Evolutionary conservation across 2,113 vertebrate species (phyloP).

Genomic region (Daubentonia madagascariensis): DNA sequence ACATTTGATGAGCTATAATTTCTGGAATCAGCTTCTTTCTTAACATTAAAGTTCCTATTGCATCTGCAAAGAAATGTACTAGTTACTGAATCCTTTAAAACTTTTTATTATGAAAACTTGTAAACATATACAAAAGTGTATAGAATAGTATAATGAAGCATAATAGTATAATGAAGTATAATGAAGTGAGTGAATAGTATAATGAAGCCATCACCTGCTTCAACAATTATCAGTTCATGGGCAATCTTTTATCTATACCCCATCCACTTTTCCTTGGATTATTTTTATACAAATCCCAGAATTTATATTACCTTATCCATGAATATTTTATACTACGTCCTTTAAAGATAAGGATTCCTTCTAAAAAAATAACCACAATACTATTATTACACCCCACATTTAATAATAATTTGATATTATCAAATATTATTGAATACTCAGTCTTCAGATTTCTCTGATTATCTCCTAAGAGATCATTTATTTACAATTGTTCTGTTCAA

Average conservation of each 20-base stretch:
- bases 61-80: background rate
- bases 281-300: background rate
- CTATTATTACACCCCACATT: background rate
- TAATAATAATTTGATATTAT: background rate
- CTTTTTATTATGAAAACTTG: background rate
- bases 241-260: background rate
- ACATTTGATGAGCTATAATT: background rate
- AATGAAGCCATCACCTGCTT: background rate
- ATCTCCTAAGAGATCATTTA: background rate
- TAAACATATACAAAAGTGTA: background rate
- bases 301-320: background rate
- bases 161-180: background rate
- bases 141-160: too few relatives aligned
- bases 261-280: background rate
- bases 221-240: background rate
- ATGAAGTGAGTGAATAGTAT: too few relatives aligned
- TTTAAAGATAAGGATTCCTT: background rate
- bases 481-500: background rate
- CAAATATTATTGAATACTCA: background rate
- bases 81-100: background rate
- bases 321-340: background rate
- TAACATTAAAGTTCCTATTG: background rate
- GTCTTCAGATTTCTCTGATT: background rate
- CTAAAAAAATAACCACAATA: background rate
- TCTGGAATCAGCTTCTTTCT: conserved; percentile 7